Evolutionary conservation across 1,140 invertebrate species (phyloP).

Genomic region (Euura saliciscinereae): DNA sequence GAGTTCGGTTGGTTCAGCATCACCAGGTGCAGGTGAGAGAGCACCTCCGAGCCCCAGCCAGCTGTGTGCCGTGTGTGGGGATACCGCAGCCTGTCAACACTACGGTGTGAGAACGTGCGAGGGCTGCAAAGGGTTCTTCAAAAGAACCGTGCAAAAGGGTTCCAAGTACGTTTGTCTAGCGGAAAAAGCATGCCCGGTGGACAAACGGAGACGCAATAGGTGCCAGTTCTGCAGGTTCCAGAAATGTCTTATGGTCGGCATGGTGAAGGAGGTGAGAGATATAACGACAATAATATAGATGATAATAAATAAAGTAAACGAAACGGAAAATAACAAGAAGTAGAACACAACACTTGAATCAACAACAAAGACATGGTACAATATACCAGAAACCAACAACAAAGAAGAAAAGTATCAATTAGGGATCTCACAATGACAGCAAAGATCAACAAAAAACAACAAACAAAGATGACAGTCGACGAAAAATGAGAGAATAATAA

Average conservation of each 20-base stretch:
- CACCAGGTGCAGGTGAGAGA: slow-evolving; percentile 58
- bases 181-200: slow-evolving; percentile 97
- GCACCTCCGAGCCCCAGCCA: slow-evolving; percentile 80
- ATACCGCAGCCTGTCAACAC: slow-evolving; percentile 97
- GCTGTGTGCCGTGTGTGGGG: slow-evolving; percentile 97
- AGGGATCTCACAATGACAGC: no score
- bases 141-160: slow-evolving; percentile 97
- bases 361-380: no score
- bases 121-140: slow-evolving; percentile 97
- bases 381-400: no score
- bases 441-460: no score
- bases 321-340: no score
- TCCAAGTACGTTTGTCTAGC: slow-evolving; percentile 98
- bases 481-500: no score
- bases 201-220: slow-evolving; percentile 94
- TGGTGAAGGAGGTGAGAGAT: slow-evolving; percentile 91
- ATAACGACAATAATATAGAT: neutral
- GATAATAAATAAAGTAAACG: no score
- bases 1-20: slow-evolving; percentile 38
- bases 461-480: no score
- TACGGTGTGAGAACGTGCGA: slow-evolving; percentile 98
- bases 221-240: slow-evolving; percentile 99
- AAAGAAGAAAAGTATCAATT: no score
- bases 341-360: no score
- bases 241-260: slow-evolving; percentile 97